A percentile compares a stretch with the other conserved stretches of the same genome.
These are phyloP conservation scores for Macrotus californicus DNA, from an alignment of 2,113 vertebrate species.

Conservation along the genomic window DNA sequence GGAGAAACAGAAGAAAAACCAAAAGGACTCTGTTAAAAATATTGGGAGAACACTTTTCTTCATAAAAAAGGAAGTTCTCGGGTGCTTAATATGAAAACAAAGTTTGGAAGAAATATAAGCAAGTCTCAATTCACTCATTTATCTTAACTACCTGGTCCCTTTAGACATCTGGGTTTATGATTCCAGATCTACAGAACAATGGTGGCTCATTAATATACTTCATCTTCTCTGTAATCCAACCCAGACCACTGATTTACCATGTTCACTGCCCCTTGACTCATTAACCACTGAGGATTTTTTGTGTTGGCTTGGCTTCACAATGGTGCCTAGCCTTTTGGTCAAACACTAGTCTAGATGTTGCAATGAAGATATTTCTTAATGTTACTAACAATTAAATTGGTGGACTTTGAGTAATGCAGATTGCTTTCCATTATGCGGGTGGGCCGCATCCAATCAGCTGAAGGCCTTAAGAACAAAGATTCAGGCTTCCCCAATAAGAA, in stretches of 20 bases:
- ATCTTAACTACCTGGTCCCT: background rate
- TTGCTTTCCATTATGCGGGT: background rate
- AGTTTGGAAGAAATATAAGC: background rate
- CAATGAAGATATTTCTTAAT: background rate
- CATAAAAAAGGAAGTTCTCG: background rate
- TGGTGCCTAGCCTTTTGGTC: background rate
- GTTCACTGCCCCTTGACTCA: background rate
- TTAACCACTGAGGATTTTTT: background rate
- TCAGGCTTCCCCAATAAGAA: background rate
- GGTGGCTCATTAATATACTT: background rate
- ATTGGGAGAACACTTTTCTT: background rate
- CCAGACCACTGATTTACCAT: no score
- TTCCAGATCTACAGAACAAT: background rate
- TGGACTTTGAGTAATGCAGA: background rate
- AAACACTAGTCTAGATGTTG: background rate
- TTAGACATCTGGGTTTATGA: background rate
- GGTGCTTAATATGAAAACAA: background rate
- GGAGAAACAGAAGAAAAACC: background rate
- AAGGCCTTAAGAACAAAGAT: background rate
- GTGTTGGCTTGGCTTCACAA: background rate
- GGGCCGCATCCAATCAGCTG: background rate
- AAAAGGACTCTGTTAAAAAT: background rate
- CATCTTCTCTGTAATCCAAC: background rate
- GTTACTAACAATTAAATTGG: background rate
- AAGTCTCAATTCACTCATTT: background rate